These are phyloP conservation scores for Ectropis grisescens DNA, from an alignment of 1,140 invertebrate genomes.

Conservation along the genomic window DNA sequence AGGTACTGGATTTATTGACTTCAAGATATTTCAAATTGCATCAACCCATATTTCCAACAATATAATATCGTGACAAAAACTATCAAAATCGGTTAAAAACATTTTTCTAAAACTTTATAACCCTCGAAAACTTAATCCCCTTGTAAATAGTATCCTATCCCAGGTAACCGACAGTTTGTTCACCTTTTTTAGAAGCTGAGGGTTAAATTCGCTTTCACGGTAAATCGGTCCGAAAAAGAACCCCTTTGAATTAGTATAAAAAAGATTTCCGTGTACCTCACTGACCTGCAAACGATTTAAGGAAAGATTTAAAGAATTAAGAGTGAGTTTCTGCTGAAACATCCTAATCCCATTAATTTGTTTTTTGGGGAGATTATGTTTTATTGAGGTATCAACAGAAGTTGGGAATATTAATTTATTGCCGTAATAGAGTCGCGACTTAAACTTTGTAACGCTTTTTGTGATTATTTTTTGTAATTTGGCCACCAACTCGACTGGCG, in stretches of 20 bases:
- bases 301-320: constrained; percentile 10
- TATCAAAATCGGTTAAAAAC: too few species aligned
- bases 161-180: constrained; percentile 21
- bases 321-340: neutral
- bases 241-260: constrained; percentile 25
- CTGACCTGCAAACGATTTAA: constrained; percentile 17
- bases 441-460: too few species aligned
- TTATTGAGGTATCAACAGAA: constrained; percentile 13
- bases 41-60: too few species aligned
- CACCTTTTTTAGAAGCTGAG: constrained; percentile 25
- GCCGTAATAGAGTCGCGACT: neutral
- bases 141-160: constrained; percentile 5
- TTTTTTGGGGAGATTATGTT: constrained; percentile 10
- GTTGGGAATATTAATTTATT: constrained; percentile 4
- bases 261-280: constrained; percentile 19
- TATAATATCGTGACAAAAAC: too few species aligned
- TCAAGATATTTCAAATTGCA: too few species aligned
- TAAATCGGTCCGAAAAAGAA: constrained; percentile 29
- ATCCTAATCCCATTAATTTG: constrained; percentile 13
- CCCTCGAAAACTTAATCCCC: constrained; percentile 12
- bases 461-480: too few species aligned
- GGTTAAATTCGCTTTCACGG: constrained; percentile 35
- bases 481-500: too few species aligned
- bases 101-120: constrained; percentile 2
- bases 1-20: too few species aligned